Evolutionary conservation across 2,797 vertebrate species (phyloP), one percentile per base, ranked within the genome.

Genomic region (Sciurus carolinensis): DNA sequence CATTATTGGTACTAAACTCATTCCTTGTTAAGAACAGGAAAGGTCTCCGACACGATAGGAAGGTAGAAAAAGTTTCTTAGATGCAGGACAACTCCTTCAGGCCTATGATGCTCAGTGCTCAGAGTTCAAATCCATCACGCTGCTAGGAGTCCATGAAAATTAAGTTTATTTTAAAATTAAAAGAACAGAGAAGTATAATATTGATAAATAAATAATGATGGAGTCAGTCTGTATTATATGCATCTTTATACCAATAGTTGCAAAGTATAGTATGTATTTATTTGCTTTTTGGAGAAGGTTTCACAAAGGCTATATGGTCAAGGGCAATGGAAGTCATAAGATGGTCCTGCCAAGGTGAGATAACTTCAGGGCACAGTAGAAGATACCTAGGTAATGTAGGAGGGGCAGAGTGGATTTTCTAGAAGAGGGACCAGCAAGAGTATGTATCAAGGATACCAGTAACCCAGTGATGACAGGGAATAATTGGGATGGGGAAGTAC

Each of bases 121-220:
- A 17, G 36, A n/a, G 72, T 18, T 52, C 22, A 59, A 28, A 6
- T 12, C 47, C 14, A 36, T 9, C 0, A 7, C 20, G 33, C 15
- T 92, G 86, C 39, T 30, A 71, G 26, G 33, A 79, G 50, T 28
- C 13, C 42, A 81, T 28, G 20, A 67, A 26, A 80, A 76, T 82
- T 26, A 52, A 69, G 77, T 22, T 94, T 85, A 26, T 62, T 91
- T 66, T 54, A 94, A 95, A 94, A 77, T 64, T 73, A 76, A 36
- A 90, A 85, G 6, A 62, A 79, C 12, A 86, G 22, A 33, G 54
- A 10, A 80, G 28, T 84, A 81, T 36, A 89, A 87, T 71, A 72
- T 57, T 57, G 26, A 64, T 57, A 54, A 72, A 24, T 52, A 62
- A 28, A 24, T 42, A 75, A n/a, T 20, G 76, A 64, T 90, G 39